Conservation (phyloP, 1,140 invertebrate genomes). For the Pseudomyrmex gracilis region DNA sequence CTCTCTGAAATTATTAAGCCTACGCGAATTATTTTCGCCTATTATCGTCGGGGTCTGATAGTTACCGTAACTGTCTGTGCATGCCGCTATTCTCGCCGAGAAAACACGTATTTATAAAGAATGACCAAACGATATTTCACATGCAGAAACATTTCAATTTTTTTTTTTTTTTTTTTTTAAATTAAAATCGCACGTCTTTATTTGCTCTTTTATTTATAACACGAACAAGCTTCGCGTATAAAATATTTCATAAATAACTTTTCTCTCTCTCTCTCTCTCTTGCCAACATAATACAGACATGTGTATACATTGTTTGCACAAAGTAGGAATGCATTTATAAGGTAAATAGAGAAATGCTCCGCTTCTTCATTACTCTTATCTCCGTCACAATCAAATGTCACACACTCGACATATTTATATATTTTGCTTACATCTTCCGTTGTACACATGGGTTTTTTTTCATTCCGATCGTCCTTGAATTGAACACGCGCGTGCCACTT, state of each 20-base stretch:
- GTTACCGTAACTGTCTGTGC: conserved; percentile 3
- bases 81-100: not conserved
- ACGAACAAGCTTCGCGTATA: too few relatives aligned
- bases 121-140: conserved; percentile 5
- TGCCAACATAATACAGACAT: too few relatives aligned
- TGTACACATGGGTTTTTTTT: not conserved
- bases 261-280: too few relatives aligned
- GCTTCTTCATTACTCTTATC: too few relatives aligned
- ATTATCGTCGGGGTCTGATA: conserved; percentile 29
- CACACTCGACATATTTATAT: not conserved
- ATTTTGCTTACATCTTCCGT: not conserved
- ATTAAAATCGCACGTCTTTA: too few relatives aligned
- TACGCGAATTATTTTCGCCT: conserved; percentile 39
- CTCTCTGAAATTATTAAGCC: conserved; percentile 39
- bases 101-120: not conserved
- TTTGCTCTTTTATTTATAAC: too few relatives aligned
- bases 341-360: too few relatives aligned
- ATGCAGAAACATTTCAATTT: not conserved
- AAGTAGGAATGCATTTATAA: too few relatives aligned
- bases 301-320: too few relatives aligned
- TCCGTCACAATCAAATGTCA: too few relatives aligned
- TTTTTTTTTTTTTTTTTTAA: not conserved
- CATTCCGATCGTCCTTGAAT: not conserved
- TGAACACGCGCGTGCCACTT: not conserved
- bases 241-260: too few relatives aligned